A percentile compares a stretch with the other conserved stretches of the same genome.
phyloP scores from a whole-genome alignment of 2,888 invertebrate species.

The Mimas tiliae region DNA sequence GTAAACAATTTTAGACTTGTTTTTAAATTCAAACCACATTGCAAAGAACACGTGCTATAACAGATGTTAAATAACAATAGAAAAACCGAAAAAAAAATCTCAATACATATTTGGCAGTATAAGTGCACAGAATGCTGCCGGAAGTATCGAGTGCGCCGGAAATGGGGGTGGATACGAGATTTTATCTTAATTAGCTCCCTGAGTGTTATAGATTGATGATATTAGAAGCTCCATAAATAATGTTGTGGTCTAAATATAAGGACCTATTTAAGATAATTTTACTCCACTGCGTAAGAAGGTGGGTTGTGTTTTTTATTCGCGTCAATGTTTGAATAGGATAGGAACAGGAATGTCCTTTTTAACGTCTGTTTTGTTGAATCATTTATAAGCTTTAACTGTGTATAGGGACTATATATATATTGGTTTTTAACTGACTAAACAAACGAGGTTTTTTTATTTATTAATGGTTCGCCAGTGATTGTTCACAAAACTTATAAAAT shows the following conservation, averaged over 20 bases:
- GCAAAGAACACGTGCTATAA: neutral
- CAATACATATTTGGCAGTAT: neutral
- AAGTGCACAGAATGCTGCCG: conserved; percentile 44
- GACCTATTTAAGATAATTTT: neutral
- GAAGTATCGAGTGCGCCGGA: conserved; percentile 47
- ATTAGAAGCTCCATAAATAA: neutral
- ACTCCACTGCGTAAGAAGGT: no score
- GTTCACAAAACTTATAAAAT: no score
- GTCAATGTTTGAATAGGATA: no score
- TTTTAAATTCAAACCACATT: neutral
- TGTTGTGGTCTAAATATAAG: neutral
- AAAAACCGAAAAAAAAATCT: neutral
- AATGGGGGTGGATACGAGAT: conserved; percentile 43
- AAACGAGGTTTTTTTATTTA: no score
- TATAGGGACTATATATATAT: no score
- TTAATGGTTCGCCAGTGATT: no score
- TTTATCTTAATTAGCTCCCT: conserved; percentile 49
- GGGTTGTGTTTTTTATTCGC: neutral
- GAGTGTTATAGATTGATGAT: conserved; percentile 34
- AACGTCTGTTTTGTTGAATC: no score
- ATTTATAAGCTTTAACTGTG: no score
- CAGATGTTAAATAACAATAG: neutral
- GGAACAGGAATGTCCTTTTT: no score
- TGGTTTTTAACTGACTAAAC: no score
- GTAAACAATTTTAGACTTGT: no score